Evolutionary conservation across 2,113 vertebrate genomes (phyloP).

Genomic region (Burhinus bistriatus): DNA sequence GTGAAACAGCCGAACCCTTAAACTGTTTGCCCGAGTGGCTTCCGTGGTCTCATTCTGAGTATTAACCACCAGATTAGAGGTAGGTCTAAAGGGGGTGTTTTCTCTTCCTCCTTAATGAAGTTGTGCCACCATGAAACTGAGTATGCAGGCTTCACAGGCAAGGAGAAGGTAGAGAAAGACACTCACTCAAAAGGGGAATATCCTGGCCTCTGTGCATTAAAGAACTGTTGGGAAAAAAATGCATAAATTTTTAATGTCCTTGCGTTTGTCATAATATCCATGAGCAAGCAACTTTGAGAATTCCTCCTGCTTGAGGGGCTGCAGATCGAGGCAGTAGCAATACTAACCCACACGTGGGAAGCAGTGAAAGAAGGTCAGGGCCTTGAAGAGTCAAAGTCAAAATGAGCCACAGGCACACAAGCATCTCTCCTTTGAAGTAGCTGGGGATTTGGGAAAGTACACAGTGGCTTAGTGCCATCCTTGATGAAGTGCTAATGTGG

Average conservation of each 20-base stretch:
- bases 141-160: background rate
- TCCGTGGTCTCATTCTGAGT: background rate
- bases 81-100: background rate
- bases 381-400: background rate
- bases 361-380: background rate
- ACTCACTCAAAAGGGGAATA: background rate
- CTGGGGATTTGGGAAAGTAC: background rate
- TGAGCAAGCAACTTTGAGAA: background rate
- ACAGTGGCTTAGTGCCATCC: background rate
- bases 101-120: background rate
- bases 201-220: background rate
- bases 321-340: background rate
- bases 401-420: background rate
- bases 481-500: background rate
- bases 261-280: background rate
- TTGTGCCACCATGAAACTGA: background rate
- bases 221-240: background rate
- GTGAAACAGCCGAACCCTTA: background rate
- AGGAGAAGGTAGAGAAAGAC: background rate
- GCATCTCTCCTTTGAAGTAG: constrained; percentile 21
- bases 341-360: background rate
- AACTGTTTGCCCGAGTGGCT: background rate
- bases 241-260: background rate
- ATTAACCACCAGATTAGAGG: background rate
- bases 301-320: background rate